phyloP scores from a whole-genome alignment of 2,888 invertebrate genomes.

The Neocrepidodera transversa region DNA sequence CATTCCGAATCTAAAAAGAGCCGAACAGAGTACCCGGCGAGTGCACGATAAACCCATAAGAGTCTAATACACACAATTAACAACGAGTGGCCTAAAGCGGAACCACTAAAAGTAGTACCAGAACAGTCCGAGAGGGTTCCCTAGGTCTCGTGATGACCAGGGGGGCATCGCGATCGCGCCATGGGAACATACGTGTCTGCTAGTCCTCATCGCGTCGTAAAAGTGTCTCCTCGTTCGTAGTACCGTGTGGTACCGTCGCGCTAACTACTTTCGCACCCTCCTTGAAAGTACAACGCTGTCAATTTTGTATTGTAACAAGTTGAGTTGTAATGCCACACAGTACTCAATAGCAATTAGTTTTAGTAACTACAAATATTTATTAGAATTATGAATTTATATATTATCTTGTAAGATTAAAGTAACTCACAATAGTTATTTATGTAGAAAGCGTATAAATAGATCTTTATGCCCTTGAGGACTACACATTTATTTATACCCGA shows the following conservation, averaged over 20 bases:
- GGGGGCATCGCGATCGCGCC: slow-evolving; percentile 40
- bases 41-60: slow-evolving; percentile 32
- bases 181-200: slow-evolving; percentile 40
- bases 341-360: too few relatives aligned
- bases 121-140: slow-evolving; percentile 29
- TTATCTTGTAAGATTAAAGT: too few relatives aligned
- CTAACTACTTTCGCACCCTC: background rate
- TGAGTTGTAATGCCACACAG: too few relatives aligned
- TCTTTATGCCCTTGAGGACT: too few relatives aligned
- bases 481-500: too few relatives aligned
- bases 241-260: background rate
- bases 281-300: too few relatives aligned
- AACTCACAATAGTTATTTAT: too few relatives aligned
- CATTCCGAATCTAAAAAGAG: slow-evolving; percentile 19
- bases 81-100: slow-evolving; percentile 17
- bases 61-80: slow-evolving; percentile 33
- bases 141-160: slow-evolving; percentile 41
- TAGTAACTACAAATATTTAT: too few relatives aligned
- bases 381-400: too few relatives aligned
- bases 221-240: slow-evolving; percentile 5
- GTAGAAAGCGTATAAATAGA: too few relatives aligned
- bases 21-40: slow-evolving; percentile 2
- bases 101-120: slow-evolving; percentile 32
- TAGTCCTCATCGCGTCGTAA: slow-evolving; percentile 26
- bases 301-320: too few relatives aligned